Evolutionary conservation across 2,113 vertebrate genomes (phyloP), one percentile per base, ranked within the genome.

Genomic region (Proteles cristata): DNA sequence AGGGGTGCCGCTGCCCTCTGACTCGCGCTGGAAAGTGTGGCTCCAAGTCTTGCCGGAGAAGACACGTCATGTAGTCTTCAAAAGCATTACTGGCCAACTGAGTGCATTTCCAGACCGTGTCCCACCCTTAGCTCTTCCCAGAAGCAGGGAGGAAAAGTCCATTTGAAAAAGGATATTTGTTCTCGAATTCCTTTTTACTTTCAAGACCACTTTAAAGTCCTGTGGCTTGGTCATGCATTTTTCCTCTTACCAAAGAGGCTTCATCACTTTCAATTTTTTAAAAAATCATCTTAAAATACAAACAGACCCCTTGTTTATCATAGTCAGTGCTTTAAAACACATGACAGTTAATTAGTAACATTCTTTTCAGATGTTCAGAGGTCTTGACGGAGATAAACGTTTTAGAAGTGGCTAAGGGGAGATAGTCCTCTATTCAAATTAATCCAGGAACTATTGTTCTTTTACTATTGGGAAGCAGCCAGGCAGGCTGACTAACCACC

Each of bases 161-260:
- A 80, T 88, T 95, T 96, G 95, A 93, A 97, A 97, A 96, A 95
- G 94, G 96, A 96, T 94, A 96, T 97, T 98, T 98, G 97, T 98
- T 87, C 93, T 96, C 94, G 90, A 85, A 92, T 90, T 96, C 94
- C 88, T 92, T 86, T 89, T 95, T 81, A 83, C 91, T 97, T 95
- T 94, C 88, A 87, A 84, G 93, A 94, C 96, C 89, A 95, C 94
- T 97, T 96, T 90, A 93, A 98, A 97, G 82, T 88, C 58, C 69
- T 97, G 94, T 97, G 96, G 97, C 88, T 97, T 91, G 53, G 76
- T 94, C 93, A 94, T 94, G 89, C 93, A 96, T 92, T 98, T 97
- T 97, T 96, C 58, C 23, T 95, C 88, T 97, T 94, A 94, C 82
- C 80, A 53, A 96, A 91, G 86, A 97, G 88, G 63, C 90, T 87